Evolutionary conservation across 1,140 invertebrate species (phyloP).

Genomic region (Cotesia glomerata): DNA sequence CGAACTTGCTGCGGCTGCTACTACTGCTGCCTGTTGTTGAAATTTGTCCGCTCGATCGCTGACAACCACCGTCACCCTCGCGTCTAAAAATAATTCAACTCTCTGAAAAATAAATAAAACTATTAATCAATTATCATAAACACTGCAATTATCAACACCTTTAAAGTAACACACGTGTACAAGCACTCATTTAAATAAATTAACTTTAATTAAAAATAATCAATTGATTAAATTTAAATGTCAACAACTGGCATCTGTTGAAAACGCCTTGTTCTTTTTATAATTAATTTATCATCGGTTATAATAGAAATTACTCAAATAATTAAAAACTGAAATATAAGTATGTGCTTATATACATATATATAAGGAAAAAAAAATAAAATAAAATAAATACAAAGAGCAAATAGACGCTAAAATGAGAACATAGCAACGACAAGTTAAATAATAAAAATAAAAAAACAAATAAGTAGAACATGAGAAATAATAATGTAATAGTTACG

Average conservation of each 20-base stretch:
- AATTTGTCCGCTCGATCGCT: constrained; percentile 63
- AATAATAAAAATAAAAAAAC: not conserved
- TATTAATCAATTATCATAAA: not conserved
- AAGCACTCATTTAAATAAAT: no score
- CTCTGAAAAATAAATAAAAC: constrained; percentile 50
- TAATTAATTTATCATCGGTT: not conserved
- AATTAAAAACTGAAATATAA: not conserved
- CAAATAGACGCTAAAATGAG: not conserved
- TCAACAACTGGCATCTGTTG: not conserved
- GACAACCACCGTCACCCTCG: constrained; percentile 66
- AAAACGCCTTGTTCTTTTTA: not conserved
- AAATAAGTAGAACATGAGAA: not conserved
- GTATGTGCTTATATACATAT: no score
- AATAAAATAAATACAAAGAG: not conserved
- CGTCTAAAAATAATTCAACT: constrained; percentile 67
- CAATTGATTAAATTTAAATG: not conserved
- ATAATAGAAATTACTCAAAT: no score
- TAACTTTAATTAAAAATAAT: no score
- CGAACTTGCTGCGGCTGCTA: constrained; percentile 15
- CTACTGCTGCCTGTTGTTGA: constrained; percentile 26
- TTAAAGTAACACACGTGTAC: not conserved
- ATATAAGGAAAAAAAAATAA: not conserved
- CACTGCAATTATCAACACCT: not conserved
- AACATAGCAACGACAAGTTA: not conserved
- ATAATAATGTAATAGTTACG: not conserved